Evolutionary conservation across 2,113 vertebrate genomes (phyloP).

Genomic region (Megaceryle torquata): DNA sequence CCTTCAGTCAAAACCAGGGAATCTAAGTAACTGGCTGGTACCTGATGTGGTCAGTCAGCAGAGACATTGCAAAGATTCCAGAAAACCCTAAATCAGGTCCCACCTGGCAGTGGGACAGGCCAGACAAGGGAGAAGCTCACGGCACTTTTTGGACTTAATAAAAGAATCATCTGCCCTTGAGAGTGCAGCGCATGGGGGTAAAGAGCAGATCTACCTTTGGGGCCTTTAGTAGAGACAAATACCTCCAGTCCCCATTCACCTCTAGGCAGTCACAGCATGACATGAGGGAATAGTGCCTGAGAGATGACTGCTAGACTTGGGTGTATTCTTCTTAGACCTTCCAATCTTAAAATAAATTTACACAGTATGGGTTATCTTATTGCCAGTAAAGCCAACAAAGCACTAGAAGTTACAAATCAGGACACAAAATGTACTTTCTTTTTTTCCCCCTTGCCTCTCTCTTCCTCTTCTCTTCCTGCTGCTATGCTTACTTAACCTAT

Average conservation of each 20-base stretch:
- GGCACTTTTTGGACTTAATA: neutral
- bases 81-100: neutral
- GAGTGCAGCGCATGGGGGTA: neutral
- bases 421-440: conserved; percentile 14
- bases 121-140: neutral
- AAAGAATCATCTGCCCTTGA: neutral
- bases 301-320: neutral
- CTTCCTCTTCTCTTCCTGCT: conserved; percentile 1
- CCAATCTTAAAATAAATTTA: neutral
- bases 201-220: neutral
- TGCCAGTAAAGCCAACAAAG: neutral
- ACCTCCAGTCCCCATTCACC: neutral
- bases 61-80: neutral
- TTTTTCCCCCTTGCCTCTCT: neutral
- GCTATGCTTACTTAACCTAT: conserved; percentile 69
- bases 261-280: neutral
- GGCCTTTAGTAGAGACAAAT: neutral
- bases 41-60: neutral
- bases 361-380: neutral
- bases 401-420: neutral
- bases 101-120: neutral
- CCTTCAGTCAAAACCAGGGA: neutral
- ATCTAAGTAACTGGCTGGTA: neutral
- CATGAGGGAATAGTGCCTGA: neutral
- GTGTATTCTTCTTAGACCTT: neutral